These are phyloP conservation scores for Aurelia sp. DNA, from an alignment of 30 jellyfish, hydroid and myxozoan species.

Conservation along the genomic window DNA sequence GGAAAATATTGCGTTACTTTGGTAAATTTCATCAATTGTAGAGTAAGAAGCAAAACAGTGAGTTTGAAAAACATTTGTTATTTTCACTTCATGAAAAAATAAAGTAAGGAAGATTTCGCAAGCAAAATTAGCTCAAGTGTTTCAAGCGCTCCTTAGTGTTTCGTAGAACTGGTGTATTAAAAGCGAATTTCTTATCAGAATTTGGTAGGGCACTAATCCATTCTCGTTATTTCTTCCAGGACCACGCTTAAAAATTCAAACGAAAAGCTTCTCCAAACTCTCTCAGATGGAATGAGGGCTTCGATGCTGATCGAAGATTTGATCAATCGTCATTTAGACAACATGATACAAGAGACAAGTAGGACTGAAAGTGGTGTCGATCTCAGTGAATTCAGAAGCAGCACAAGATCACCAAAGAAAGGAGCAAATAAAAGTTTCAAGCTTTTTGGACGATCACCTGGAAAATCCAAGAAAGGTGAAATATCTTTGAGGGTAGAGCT, in stretches of 20 bases:
- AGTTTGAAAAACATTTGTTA: no score
- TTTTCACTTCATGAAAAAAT: no score
- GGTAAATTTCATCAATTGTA: no score
- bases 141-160: no score
- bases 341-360: slow-evolving; percentile 65
- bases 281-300: slow-evolving; percentile 50
- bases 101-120: no score
- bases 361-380: slow-evolving; percentile 65
- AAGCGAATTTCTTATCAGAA: no score
- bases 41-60: no score
- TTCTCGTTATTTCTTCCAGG: slow-evolving; percentile 14
- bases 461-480: slow-evolving; percentile 40
- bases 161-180: no score
- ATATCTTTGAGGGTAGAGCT: no score
- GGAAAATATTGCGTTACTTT: no score
- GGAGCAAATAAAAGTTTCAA: neutral
- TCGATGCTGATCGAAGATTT: slow-evolving; percentile 48
- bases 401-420: slow-evolving; percentile 4
- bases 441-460: slow-evolving; percentile 44
- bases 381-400: slow-evolving; percentile 41
- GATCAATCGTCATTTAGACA: slow-evolving; percentile 57
- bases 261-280: slow-evolving; percentile 46
- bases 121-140: no score
- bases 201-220: no score
- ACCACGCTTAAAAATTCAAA: slow-evolving; percentile 27